Evolutionary conservation across 1,140 invertebrate genomes (phyloP), one percentile per base, ranked within the genome.

Genomic region (Lepidotrigona ventralis): DNA sequence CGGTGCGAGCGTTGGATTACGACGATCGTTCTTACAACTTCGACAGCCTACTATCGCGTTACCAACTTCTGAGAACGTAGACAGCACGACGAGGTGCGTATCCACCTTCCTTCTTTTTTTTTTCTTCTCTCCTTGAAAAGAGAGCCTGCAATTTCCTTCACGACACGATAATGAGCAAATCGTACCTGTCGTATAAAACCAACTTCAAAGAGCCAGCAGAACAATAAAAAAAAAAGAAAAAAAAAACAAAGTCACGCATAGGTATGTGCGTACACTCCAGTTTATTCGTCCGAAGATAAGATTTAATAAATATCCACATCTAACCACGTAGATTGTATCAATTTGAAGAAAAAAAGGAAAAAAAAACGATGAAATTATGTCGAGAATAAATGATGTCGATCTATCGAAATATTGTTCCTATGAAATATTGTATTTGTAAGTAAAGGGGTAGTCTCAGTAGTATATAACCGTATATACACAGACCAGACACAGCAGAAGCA

Each of bases 21-120:
- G 74, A 69, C 15, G 66, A 78, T 70, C 81, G 39, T 83, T 77
- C 80, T 73, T 81, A 73, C 71, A 5, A 81, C 79, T 82, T 78
- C 39, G 74, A 83, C 74, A 51, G 33, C 39, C n/a, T 56, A 23
- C 81, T 83, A 83, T 83, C 81, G 64, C 54, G 74, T 83, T 83
- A 83, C 81, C 21, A 77, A 58, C 54, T 78, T 78, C 74, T 60
- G 39, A 69, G 81, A 78, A 83, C 64, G 23, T 15, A 51, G 54
- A 26, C 56, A 63, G 46, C n/a, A 66, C 17, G n/a, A 19, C 26
- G 15, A 26, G 21, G n/a, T n/a, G n/a, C n/a, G n/a, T 3, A 58
- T 8, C 56, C 8, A 2, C 29, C 64, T 29, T n/a, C 63, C n/a
- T n/a, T 17, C 8, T 64, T 15, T 54, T 39, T 5, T 14, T 8